phyloP scores from a whole-genome alignment of 2,113 vertebrate genomes.

The Pomatostomus ruficeps region DNA sequence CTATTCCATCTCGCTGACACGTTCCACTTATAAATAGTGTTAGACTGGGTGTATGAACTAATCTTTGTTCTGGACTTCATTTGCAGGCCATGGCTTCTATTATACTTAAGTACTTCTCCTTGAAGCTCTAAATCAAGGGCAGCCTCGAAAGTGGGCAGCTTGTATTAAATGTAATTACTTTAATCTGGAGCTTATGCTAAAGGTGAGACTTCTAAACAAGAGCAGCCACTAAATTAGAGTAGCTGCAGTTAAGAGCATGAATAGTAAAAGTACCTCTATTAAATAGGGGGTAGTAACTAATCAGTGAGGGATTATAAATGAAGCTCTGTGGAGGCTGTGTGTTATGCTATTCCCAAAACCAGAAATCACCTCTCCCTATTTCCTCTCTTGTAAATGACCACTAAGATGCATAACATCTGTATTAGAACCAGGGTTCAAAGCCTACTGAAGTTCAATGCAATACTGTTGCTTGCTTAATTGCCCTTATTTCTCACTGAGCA shows the following conservation, averaged over 20 bases:
- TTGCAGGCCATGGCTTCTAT: slow-evolving; percentile 31
- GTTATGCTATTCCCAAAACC: not conserved
- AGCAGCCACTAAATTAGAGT: slow-evolving; percentile 3
- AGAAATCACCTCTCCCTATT: not conserved
- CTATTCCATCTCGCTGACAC: not conserved
- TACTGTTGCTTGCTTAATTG: not conserved
- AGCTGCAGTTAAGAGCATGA: not conserved
- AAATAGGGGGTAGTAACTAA: not conserved
- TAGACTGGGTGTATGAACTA: not conserved
- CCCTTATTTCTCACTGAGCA: not conserved
- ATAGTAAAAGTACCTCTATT: not conserved
- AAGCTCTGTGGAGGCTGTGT: not conserved
- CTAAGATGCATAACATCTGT: not conserved
- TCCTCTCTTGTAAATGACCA: not conserved
- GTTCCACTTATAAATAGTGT: not conserved
- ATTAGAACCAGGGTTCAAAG: not conserved
- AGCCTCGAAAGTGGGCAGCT: not conserved
- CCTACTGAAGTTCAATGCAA: not conserved
- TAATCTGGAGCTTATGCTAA: slow-evolving; percentile 20
- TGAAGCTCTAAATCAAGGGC: slow-evolving; percentile 40
- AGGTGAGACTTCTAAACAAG: slow-evolving; percentile 41
- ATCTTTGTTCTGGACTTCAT: slow-evolving; percentile 17
- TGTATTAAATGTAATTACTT: slow-evolving; percentile 50
- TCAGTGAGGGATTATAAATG: not conserved
- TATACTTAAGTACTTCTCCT: slow-evolving; percentile 46